Percentiles rank a stretch among this genome's conserved stretches.
Conservation (phyloP, 2,888 invertebrate genomes). For the Agrotis exclamationis region DNA sequence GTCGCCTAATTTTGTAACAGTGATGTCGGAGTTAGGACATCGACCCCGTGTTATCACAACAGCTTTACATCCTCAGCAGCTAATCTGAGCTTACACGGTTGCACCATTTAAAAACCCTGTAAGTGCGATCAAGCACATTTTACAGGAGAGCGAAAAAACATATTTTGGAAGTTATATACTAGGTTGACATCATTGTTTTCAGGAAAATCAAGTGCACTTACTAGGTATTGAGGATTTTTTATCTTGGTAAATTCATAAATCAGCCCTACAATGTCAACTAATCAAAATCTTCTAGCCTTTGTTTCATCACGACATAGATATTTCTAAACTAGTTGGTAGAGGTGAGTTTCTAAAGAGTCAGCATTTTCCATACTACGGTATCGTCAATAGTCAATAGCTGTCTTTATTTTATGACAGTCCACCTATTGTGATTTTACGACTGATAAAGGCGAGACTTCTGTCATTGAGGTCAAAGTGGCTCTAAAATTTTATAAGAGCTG, state of each 20-base stretch:
- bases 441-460: constrained; percentile 10
- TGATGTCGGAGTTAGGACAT: constrained; percentile 77
- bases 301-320: constrained; percentile 39
- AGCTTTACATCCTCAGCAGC: constrained; percentile 67
- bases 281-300: constrained; percentile 11
- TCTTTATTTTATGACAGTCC: background rate
- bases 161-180: too few relatives aligned
- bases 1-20: constrained; percentile 76
- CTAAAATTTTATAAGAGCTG: background rate
- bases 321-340: background rate
- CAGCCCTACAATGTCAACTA: too few relatives aligned
- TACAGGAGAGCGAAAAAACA: too few relatives aligned
- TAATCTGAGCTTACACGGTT: constrained; percentile 59
- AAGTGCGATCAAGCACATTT: too few relatives aligned
- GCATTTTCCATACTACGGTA: constrained; percentile 1
- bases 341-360: constrained; percentile 14
- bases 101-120: too few relatives aligned
- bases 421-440: constrained; percentile 10
- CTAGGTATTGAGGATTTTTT: too few relatives aligned
- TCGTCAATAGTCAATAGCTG: constrained; percentile 1
- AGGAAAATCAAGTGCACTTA: too few relatives aligned
- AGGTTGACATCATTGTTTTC: too few relatives aligned
- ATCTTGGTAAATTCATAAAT: too few relatives aligned
- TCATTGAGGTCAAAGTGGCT: background rate
- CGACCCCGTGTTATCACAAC: constrained; percentile 78